phyloP scores from a whole-genome alignment of 2,888 invertebrate species.

The Hedychridium roseum region DNA sequence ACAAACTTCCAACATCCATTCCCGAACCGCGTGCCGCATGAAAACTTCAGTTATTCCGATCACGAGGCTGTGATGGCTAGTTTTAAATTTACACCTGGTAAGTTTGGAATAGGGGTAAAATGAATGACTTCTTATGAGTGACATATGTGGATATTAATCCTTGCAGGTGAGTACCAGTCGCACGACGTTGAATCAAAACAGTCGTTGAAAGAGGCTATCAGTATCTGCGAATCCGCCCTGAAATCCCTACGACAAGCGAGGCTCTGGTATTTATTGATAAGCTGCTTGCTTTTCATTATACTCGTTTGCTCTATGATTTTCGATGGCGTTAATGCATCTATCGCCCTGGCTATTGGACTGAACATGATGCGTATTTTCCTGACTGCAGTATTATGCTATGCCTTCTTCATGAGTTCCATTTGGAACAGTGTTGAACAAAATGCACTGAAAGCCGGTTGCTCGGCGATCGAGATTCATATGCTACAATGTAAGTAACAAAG shows the following conservation, averaged over 20 bases:
- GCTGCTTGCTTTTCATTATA: constrained; percentile 66
- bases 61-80: constrained; percentile 84
- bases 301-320: constrained; percentile 54
- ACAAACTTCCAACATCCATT: constrained; percentile 75
- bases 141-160: constrained; percentile 3
- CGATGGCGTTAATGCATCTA: constrained; percentile 37
- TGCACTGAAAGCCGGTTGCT: constrained; percentile 78
- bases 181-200: constrained; percentile 43
- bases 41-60: constrained; percentile 84
- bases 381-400: constrained; percentile 74
- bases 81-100: constrained; percentile 50
- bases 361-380: constrained; percentile 71
- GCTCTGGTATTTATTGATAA: constrained; percentile 66
- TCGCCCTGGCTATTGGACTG: constrained; percentile 61
- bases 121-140: constrained; percentile 35
- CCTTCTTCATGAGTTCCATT: constrained; percentile 79
- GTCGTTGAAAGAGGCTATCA: constrained; percentile 68
- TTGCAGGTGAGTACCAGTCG: constrained; percentile 39
- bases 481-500: constrained; percentile 42
- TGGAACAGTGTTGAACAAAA: constrained; percentile 86
- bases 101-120: constrained; percentile 42
- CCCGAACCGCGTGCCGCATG: constrained; percentile 75
- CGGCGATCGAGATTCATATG: constrained; percentile 71
- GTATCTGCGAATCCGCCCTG: constrained; percentile 70
- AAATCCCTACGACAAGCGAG: constrained; percentile 65